A percentile compares a stretch with the other conserved stretches of the same genome.
Conservation (phyloP, 2,797 vertebrate genomes). For the Sebastes dallii region DNA sequence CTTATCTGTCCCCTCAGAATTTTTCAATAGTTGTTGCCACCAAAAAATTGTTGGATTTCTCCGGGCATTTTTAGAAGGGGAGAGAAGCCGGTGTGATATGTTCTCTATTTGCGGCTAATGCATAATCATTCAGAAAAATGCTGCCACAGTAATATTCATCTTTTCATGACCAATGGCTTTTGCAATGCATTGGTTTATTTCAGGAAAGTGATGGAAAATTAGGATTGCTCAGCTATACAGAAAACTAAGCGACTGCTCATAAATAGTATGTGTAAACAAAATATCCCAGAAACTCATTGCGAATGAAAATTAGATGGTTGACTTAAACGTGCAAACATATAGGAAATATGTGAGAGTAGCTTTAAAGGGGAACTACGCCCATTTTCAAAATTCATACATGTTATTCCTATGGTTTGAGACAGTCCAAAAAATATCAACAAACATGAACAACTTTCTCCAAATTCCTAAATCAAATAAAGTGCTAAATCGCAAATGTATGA, state of each 20-base stretch:
- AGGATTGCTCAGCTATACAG: neutral
- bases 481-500: too few species aligned
- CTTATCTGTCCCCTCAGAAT: conserved; percentile 66
- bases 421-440: too few species aligned
- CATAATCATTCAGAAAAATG: conserved; percentile 62
- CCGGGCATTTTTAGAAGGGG: conserved; percentile 33
- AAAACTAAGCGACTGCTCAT: conserved; percentile 2
- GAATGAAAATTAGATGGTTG: neutral
- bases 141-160: conserved; percentile 39
- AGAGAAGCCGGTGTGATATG: conserved; percentile 31
- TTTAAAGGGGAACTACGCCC: neutral
- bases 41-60: conserved; percentile 66
- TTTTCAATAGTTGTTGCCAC: conserved; percentile 60
- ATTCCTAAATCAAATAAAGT: too few species aligned
- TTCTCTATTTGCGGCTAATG: conserved; percentile 57
- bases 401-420: too few species aligned
- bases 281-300: neutral
- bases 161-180: conserved; percentile 43
- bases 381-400: too few species aligned
- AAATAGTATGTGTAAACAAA: neutral
- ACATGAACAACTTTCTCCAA: too few species aligned
- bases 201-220: conserved; percentile 32
- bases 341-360: neutral
- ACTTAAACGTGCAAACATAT: neutral
- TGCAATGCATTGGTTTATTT: conserved; percentile 24